Evolutionary conservation across 2,888 invertebrate species (phyloP), one percentile per base, ranked within the genome.

Genomic region (Lobophora halterata): DNA sequence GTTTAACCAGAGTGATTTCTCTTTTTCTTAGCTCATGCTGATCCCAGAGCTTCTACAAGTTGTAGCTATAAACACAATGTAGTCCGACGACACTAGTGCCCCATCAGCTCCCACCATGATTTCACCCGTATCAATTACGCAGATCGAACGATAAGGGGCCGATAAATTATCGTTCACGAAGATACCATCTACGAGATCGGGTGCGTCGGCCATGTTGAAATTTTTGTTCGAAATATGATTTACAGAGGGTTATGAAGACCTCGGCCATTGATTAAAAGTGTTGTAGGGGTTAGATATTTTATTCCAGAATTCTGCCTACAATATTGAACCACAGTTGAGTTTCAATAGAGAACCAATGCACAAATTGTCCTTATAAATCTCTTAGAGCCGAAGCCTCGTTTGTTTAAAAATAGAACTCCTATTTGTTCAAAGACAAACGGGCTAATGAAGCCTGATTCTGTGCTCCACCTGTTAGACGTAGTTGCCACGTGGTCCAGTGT

Each of bases 71-170:
- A 16, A 11, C 25, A 58, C 59, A 57, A 62, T 65, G 61, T 62
- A 65, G 54, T 57, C 50, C 53, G 48, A 49, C 39, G 50, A 52
- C 55, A 59, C 51, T 56, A 62, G 66, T 61, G 62, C 61, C 65
- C 58, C 60, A 61, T 58, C 57, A 53, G 58, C 61, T 52, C 52
- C 57, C 52, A n/a, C n/a, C n/a, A 63, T 67, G 67, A 65, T 69
- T 69, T 61, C 53, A 67, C 73, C 76, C 70, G 72, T 76, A 78
- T 81, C 81, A 78, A 80, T 82, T 79, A 81, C 80, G 75, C 74
- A 74, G 80, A 80, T 81, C 72, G 65, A 51, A 43, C 62, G 80
- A 80, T 82, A 80, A 75, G 63, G 59, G 55, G 49, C 55, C 74
- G 67, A 79, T 81, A 80, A 80, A 79, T 83, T 74, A 73, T 78